phyloP scores from a whole-genome alignment of 2,113 vertebrate species.

The Psilopogon haemacephalus region DNA sequence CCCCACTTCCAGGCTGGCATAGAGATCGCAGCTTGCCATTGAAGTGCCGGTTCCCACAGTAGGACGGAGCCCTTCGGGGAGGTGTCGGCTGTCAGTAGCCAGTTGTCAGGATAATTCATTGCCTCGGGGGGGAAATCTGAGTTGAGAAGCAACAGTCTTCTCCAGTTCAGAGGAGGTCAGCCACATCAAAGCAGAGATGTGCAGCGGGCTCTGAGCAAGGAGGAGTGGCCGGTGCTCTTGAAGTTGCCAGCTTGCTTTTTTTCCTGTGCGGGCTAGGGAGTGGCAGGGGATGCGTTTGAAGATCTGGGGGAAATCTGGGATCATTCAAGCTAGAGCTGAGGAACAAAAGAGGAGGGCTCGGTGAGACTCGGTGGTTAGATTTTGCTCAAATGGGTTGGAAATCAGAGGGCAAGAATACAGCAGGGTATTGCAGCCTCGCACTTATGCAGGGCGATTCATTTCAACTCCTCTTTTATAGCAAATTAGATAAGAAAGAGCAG shows the following conservation, averaged over 20 bases:
- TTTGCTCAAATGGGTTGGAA: neutral
- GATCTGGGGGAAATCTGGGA: conserved; percentile 20
- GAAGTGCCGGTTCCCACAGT: conserved; percentile 26
- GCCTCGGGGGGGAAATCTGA: conserved; percentile 1
- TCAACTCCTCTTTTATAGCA: neutral
- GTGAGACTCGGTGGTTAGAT: neutral
- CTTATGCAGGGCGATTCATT: neutral
- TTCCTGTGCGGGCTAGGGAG: neutral
- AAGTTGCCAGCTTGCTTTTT: conserved; percentile 9
- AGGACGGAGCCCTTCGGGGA: neutral
- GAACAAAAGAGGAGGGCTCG: neutral
- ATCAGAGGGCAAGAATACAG: neutral
- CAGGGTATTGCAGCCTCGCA: neutral
- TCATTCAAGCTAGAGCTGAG: neutral
- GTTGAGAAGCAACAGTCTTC: conserved; percentile 25
- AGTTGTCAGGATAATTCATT: conserved; percentile 47
- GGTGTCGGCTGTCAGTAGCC: conserved; percentile 41
- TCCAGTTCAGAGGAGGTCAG: conserved; percentile 36
- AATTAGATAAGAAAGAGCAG: neutral
- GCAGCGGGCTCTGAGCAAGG: neutral
- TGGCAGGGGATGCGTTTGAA: conserved; percentile 9
- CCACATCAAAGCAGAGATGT: conserved; percentile 50
- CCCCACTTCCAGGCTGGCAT: neutral
- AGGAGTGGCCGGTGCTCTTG: conserved; percentile 17
- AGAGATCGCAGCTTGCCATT: neutral